Evolutionary conservation across 2,888 invertebrate species (phyloP), one percentile per base, ranked within the genome.

Genomic region (Lepidochrysops patricia): DNA sequence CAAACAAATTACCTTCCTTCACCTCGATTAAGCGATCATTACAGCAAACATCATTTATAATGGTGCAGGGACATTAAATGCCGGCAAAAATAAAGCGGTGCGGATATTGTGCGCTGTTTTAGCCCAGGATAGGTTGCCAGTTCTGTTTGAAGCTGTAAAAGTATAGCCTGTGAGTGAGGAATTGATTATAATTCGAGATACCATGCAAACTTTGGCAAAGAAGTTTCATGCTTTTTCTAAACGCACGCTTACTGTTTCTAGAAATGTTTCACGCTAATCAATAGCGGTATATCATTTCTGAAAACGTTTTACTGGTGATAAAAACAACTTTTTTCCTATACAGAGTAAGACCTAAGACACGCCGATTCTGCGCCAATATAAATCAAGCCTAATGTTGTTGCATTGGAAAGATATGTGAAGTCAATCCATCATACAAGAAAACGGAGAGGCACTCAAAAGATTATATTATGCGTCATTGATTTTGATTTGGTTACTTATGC

Each of bases 11-110:
- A 77, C 76, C 72, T 81, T 75, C 74, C 73, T 80, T 81, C 79
- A 74, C 79, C 80, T 77, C 80, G 79, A 84, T 84, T 84, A 84
- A 78, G 80, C 78, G 76, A 82, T 83, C 80, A 79, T 83, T 83
- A 81, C 73, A 72, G 73, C 72, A 81, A 81, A 82, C 77, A 79
- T 73, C 76, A 80, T 80, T 83, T 76, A 74, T 77, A 79, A 77
- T 71, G 66, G 72, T 66, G 65, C 62, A 62, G 65, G 72, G 71
- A 68, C 72, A 64, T 67, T 67, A 35, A 66, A 70, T 69, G 70
- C 70, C 32, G 66, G 72, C 69, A 72, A 72, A 76, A 76, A 80
- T 76, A 77, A 80, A 71, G 70, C 74, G 69, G 72, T 65, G 74
- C 77, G 81, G 79, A 85, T 82, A 85, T 84, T 83, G 78, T 73